Evolutionary conservation across 2,797 vertebrate species (phyloP).

Genomic region (Margarornis squamiger): DNA sequence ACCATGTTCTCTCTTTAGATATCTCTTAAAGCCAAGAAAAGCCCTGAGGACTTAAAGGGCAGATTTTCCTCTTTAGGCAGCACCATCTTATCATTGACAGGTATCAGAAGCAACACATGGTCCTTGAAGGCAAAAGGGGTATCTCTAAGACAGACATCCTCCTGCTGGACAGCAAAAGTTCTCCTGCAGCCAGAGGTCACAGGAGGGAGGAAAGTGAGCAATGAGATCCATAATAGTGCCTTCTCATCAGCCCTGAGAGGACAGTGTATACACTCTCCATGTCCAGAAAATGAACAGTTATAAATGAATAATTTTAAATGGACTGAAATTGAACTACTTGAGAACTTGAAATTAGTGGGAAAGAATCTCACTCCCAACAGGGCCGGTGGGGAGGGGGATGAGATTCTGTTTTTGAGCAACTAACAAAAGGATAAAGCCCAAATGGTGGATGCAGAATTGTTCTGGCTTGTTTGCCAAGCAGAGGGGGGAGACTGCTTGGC

Average conservation of each 20-base stretch:
- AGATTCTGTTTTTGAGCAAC: neutral
- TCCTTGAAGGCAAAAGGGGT: neutral
- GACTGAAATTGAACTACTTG: neutral
- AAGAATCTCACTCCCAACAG: neutral
- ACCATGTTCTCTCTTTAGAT: neutral
- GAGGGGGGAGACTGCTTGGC: neutral
- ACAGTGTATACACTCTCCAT: neutral
- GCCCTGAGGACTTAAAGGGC: neutral
- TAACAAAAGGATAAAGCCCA: neutral
- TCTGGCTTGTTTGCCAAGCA: neutral
- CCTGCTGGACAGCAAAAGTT: neutral
- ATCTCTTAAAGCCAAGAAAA: neutral
- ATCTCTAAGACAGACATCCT: neutral
- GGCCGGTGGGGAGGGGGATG: neutral
- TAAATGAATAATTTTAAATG: neutral
- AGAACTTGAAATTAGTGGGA: neutral
- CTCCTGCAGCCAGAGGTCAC: neutral
- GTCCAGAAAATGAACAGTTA: accelerated
- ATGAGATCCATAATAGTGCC: neutral
- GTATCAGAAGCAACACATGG: neutral
- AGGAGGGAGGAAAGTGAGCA: neutral
- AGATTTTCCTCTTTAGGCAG: neutral
- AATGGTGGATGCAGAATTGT: accelerated
- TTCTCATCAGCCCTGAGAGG: neutral
- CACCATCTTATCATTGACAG: neutral